Evolutionary conservation across 2,888 invertebrate genomes (phyloP), one percentile per base, ranked within the genome.

Genomic region (Ryuthela nishihirai): DNA sequence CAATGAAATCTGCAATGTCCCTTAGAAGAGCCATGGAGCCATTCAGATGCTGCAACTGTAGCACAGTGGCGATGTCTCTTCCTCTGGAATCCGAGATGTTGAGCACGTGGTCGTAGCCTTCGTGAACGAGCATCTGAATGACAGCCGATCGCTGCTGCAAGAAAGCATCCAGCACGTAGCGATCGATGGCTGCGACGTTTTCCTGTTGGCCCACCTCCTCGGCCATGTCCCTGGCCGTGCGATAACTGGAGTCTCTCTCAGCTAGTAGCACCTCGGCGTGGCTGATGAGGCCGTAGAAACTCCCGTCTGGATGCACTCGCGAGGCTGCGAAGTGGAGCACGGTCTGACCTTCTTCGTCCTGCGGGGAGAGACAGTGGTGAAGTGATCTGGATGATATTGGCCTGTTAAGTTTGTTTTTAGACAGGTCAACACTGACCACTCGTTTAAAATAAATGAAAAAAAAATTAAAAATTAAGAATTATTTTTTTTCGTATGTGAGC

Each of bases 281-380:
- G 70, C 85, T 82, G 4, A 92, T 80, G 18, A 92, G 78, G 69
- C 88, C 85, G 70, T 85, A 84, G 32, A 92, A 77, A 0, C 87
- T 87, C 64, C 88, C 86, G 44, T 85, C 81, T 0, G 88, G 83
- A 71, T 91, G 91, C 0, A 85, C 81, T 41, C 89, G 81, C 0
- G 88, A 85, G 1, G 88, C 86, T 1, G 91, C 90, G 74, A 89
- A 90, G 74, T 93, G 92, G 29, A 92, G 75, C 81, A 90, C 85
- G 61, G 87, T 89, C 73, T 90, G 90, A 0, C 92, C 92, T 68
- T 89, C 88, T 71, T 91, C 91, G 69, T 92, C 91, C 86, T 88
- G 67, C 20, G 54, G 32, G 6, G n/a, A n/a, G 26, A 36, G n/a
- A n/a, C n/a, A n/a, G n/a, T n/a, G n/a, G n/a, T n/a, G n/a, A n/a